These are phyloP conservation scores for Pseudoips prasinana DNA, from an alignment of 2,888 invertebrate species.

Conservation along the genomic window DNA sequence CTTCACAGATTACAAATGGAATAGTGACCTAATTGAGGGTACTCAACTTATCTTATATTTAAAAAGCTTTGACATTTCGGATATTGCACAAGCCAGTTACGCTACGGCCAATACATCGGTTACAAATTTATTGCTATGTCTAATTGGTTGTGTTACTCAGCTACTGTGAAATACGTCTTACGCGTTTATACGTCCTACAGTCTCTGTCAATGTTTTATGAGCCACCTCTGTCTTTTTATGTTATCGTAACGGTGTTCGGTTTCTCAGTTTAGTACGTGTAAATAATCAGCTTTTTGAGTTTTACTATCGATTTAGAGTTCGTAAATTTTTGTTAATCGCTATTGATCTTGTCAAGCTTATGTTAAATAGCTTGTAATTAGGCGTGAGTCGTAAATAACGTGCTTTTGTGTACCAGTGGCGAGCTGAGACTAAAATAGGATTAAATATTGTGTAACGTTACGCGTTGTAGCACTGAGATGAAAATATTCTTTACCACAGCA, in stretches of 20 bases:
- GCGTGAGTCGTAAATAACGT: too few species aligned
- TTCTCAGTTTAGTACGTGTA: conserved; percentile 17
- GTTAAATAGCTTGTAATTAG: too few species aligned
- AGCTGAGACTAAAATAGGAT: too few species aligned
- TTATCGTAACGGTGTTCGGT: conserved; percentile 19
- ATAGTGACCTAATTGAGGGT: conserved; percentile 1
- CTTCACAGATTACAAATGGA: background rate
- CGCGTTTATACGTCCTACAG: conserved; percentile 36
- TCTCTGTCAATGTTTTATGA: conserved; percentile 27
- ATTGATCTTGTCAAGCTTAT: background rate
- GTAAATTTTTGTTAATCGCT: conserved; percentile 15
- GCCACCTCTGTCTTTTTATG: conserved; percentile 13
- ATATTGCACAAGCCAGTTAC: conserved; percentile 22
- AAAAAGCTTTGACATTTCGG: conserved; percentile 25
- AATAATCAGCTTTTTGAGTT: conserved; percentile 24
- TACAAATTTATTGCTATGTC: conserved; percentile 53
- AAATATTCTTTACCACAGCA: too few species aligned
- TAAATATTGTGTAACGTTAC: too few species aligned
- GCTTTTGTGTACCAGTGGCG: too few species aligned
- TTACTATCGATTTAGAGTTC: conserved; percentile 20
- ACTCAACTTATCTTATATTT: conserved; percentile 4
- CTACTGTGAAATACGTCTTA: conserved; percentile 46
- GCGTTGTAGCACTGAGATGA: too few species aligned
- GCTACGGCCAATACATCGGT: conserved; percentile 41
- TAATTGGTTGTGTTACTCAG: conserved; percentile 49